These are phyloP conservation scores for Coluber constrictor DNA, from an alignment of 2,797 vertebrate species.

Conservation along the genomic window DNA sequence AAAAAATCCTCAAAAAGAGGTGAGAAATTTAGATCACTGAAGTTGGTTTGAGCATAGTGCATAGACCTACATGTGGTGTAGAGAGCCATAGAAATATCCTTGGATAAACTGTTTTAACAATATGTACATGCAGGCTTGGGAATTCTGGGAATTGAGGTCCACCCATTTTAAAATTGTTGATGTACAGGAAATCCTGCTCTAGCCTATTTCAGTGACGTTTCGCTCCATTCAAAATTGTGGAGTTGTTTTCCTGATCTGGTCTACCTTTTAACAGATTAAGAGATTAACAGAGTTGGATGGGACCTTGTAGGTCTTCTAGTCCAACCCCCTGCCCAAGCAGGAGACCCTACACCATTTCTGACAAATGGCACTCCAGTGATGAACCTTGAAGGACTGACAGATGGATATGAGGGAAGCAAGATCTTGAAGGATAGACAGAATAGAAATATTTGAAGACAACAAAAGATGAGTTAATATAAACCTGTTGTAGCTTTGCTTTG, in stretches of 20 bases:
- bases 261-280: neutral
- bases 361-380: too few species aligned
- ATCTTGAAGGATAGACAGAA: neutral
- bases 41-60: neutral
- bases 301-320: too few species aligned
- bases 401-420: neutral
- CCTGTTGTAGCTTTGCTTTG: neutral
- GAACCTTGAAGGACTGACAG: neutral
- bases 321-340: too few species aligned
- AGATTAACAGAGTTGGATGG: too few species aligned
- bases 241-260: neutral
- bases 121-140: neutral
- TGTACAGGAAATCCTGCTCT: neutral
- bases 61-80: neutral
- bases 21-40: neutral
- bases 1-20: neutral
- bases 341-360: too few species aligned
- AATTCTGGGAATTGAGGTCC: neutral
- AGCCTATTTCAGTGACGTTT: neutral
- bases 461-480: neutral
- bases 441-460: neutral
- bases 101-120: neutral
- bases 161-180: neutral
- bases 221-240: neutral
- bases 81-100: neutral